These are phyloP conservation scores for Monochamus saltuarius DNA, from an alignment of 1,140 invertebrate species.

Conservation along the genomic window DNA sequence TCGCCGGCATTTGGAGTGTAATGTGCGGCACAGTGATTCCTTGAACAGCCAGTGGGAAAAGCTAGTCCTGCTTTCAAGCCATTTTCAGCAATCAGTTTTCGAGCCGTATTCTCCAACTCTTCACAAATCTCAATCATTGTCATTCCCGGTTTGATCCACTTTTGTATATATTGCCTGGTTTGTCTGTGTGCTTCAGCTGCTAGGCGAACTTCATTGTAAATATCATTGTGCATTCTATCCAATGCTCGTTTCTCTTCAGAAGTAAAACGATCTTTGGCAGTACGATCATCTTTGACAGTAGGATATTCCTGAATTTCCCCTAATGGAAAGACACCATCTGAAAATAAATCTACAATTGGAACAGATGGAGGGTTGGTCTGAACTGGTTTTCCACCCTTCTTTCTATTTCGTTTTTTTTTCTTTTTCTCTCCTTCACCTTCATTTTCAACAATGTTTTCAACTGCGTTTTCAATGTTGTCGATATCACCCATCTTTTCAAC, in stretches of 20 bases:
- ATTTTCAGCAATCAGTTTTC: conserved; percentile 92
- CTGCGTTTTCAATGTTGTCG: conserved; percentile 24
- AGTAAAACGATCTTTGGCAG: conserved; percentile 83
- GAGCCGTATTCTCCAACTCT: conserved; percentile 88
- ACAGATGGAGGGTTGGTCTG: conserved; percentile 86
- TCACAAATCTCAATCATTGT: conserved; percentile 99
- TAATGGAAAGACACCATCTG: conserved; percentile 76
- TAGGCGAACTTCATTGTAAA: conserved; percentile 92
- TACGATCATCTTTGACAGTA: conserved; percentile 72
- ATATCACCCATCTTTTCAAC: neutral
- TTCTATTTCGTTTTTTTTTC: conserved; percentile 60
- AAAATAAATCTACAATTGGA: conserved; percentile 81
- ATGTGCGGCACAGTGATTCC: conserved; percentile 99
- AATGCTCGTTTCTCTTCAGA: conserved; percentile 88
- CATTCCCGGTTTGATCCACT: conserved; percentile 96
- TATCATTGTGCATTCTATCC: conserved; percentile 80
- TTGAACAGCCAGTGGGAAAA: conserved; percentile 97
- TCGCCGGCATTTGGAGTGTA: conserved; percentile 99
- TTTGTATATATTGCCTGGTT: conserved; percentile 87
- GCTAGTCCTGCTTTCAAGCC: conserved; percentile 95
- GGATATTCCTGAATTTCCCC: conserved; percentile 81
- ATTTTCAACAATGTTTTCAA: conserved; percentile 48
- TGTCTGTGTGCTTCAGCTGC: conserved; percentile 98
- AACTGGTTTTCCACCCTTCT: conserved; percentile 53
- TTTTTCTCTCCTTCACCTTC: conserved; percentile 57